Evolutionary conservation across 2,113 vertebrate genomes (phyloP), one percentile per base, ranked within the genome.

Genomic region (Acanthochromis polyacanthus): DNA sequence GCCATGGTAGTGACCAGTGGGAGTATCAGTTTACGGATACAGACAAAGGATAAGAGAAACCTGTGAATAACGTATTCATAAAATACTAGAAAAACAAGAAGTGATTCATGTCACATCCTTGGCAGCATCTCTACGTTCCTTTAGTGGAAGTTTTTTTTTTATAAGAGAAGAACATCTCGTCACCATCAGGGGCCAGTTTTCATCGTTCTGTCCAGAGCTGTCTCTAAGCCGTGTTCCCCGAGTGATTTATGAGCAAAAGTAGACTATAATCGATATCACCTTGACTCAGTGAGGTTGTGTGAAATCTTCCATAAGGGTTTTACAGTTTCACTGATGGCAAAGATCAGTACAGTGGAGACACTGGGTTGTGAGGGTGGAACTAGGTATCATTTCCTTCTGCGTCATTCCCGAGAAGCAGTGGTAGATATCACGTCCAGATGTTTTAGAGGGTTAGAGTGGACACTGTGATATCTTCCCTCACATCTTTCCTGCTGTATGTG

Each of bases 351-450:
- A 64, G 61, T 19, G 71, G 63, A 77, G 77, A 82, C 76, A 57
- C 32, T 6, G 23, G 40, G 28, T 48, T 79, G 56, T 19, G 23
- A 56, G 62, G 63, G 85, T 38, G 85, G 56, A 62, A 72, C 50
- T 72, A 43, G 15, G 46, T 77, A 36, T 36, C 32, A 36, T 83
- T 83, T 80, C 75, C 46, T 72, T 51, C 59, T 84, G 70, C 55
- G 9, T 87, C 78, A 64, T 82, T 65, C 72, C 57, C 45, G 71
- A 75, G 59, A 56, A 30, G 71, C 38, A 16, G 25, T 15, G 2
- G 52, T 25, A 53, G 40, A 81, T 71, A 84, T 90, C 68, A 60
- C 46, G 61, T 84, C 72, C 84, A 88, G 85, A 91, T 92, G 92
- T 85, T 71, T 36, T 30, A 81, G 64, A 52, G 57, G 69, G 51